phyloP scores from a whole-genome alignment of 2,113 vertebrate species.

The Irena cyanogastra region DNA sequence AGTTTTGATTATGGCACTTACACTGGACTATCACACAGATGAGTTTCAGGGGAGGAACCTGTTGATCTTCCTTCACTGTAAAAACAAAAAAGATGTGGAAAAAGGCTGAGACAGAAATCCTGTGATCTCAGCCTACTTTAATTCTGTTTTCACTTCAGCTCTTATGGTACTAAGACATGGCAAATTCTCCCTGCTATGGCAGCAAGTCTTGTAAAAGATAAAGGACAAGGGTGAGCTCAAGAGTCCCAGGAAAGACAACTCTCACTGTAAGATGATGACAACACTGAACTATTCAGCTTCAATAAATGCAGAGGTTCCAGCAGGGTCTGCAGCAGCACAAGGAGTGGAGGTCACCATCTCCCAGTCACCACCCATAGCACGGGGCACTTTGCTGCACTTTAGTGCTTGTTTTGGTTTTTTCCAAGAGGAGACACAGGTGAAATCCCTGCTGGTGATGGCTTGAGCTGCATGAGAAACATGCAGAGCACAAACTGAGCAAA shows the following conservation, averaged over 20 bases:
- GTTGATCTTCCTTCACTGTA: constrained; percentile 65
- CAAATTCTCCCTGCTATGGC: background rate
- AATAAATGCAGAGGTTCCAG: background rate
- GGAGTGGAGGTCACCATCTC: background rate
- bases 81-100: background rate
- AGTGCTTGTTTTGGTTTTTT: background rate
- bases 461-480: background rate
- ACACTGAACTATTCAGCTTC: background rate
- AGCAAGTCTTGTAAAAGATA: background rate
- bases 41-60: constrained; percentile 48
- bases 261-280: background rate
- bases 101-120: background rate
- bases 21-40: constrained; percentile 57
- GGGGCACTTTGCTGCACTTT: background rate
- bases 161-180: background rate
- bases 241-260: background rate
- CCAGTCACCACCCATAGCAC: background rate
- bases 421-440: background rate
- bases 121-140: background rate
- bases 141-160: background rate
- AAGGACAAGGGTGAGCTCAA: background rate
- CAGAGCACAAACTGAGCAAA: background rate
- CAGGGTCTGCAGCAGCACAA: background rate
- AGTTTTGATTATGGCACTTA: constrained; percentile 64
- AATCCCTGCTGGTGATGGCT: background rate